Base-by-base conservation (phyloP, 2,113 vertebrate genomes). In the Rhagologus leucostigma region DNA sequence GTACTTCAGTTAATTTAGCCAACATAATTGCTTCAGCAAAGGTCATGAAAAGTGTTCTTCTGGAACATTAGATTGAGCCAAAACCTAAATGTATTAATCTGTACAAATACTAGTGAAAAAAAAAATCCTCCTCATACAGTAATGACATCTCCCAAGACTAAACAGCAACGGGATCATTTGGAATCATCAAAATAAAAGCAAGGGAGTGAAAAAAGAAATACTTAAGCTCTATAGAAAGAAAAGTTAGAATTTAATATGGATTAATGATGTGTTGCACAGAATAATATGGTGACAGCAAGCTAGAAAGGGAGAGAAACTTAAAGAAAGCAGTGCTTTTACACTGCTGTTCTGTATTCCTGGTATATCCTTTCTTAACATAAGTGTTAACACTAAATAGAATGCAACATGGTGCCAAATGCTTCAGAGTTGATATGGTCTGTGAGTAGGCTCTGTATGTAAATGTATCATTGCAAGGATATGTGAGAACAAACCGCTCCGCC, bases 391-490 rank as follows among this genome's bases (percentile, higher is more conserved):
- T 93, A 89, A 94, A 89, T 92, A 92, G 81, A 86, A 94, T 71
- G 69, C 13, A 15, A 71, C 29, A 68, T 50, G 56, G 52, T 96
- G 86, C 92, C 92, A 97, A 94, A 93, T 94, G 86, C 85, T 84
- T 92, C 88, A 62, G 76, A 90, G 83, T 65, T 93, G 75, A 70
- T 95, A 90, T 52, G 92, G 83, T 86, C 93, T 93, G 92, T 87
- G 93, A 94, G 93, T 86, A 97, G 90, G 85, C 88, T 96, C 83
- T 94, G 82, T 96, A 94, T 96, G 95, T 80, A 94, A 94, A 96
- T 96, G 93, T 81, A 88, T 93, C 90, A 85, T 84, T 95, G 95
- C 95, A 78, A 79, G 90, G 70, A 53, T 86, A 94, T 94, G 93
- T 95, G 93, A 95, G 96, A 97, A 94, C 76, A 92, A 94, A 93